Evolutionary conservation across 2,888 invertebrate genomes (phyloP), one percentile per base, ranked within the genome.

Genomic region (Sminthurinus aureus): DNA sequence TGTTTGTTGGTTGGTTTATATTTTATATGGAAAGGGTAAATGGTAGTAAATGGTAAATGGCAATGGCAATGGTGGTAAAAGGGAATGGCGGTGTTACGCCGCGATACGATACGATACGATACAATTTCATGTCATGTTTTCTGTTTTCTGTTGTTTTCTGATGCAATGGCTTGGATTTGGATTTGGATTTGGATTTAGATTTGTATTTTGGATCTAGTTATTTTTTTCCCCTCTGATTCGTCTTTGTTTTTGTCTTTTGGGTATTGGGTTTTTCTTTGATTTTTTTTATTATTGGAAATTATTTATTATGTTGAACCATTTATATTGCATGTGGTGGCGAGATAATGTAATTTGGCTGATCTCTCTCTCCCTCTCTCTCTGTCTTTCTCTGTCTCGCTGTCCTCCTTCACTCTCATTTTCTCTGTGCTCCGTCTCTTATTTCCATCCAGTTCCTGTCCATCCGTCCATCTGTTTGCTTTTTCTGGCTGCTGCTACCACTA

Each of bases 401-500:
- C n/a, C n/a, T 20, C n/a, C 69, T n/a, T 67, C 8, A 8, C 9
- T 67, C n/a, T n/a, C n/a, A n/a, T n/a, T n/a, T n/a, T 66, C 66
- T 66, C 66, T 66, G 66, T 15, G 20, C 20, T 66, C 66, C 20
- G 1, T 66, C 20, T 66, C 66, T 66, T 38, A 66, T 66, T 24
- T 73, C 73, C 24, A 24, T 73, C 73, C 6, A 24, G 15, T 26
- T 73, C 73, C 26, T 15, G 22, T 26, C 26, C 69, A 20, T 69
- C 69, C n/a, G 69, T 69, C 69, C 69, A 24, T 69, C 69, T 24
- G 69, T 69, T 24, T 69, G 69, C 24, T 24, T 69, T 24, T 69
- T 20, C 69, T 69, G 18, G 22, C 18, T 69, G n/a, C 69, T 69
- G 13, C 20, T 69, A 11, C 69, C 24, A n/a, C 58, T 58, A 58